phyloP scores from a whole-genome alignment of 1,140 invertebrate species.

The Drosophila bifasciata region DNA sequence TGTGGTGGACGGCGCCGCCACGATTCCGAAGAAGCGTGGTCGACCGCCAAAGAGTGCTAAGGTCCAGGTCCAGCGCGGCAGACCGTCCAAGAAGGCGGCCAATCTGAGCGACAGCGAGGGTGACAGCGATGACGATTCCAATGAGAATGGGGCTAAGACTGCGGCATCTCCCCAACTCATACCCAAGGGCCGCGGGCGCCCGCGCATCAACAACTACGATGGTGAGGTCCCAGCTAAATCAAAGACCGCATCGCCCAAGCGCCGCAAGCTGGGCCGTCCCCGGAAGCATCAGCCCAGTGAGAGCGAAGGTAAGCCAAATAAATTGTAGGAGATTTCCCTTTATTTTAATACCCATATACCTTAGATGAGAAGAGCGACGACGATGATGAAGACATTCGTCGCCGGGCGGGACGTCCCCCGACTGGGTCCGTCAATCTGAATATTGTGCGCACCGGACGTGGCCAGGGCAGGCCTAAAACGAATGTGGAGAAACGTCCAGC shows the following conservation, averaged over 20 bases:
- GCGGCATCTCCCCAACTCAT: neutral
- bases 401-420: conserved; percentile 59
- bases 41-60: conserved; percentile 37
- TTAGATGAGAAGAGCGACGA: conserved; percentile 27
- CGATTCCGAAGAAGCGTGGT: conserved; percentile 33
- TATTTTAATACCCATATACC: neutral
- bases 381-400: conserved; percentile 49
- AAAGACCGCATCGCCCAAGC: conserved; percentile 47
- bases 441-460: conserved; percentile 66
- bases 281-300: conserved; percentile 65
- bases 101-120: conserved; percentile 20
- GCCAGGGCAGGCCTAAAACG: conserved; percentile 69
- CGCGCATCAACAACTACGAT: conserved; percentile 34
- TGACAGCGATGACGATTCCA: conserved; percentile 35
- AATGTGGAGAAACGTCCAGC: neutral
- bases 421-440: conserved; percentile 72
- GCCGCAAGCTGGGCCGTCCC: conserved; percentile 54
- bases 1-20: neutral
- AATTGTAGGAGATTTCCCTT: neutral
- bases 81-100: conserved; percentile 14
- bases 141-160: neutral
- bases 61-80: conserved; percentile 19
- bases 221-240: conserved; percentile 13
- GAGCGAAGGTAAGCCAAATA: conserved; percentile 39
- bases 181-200: conserved; percentile 70